Evolutionary conservation across 1,140 invertebrate species (phyloP).

Genomic region (Aphelenchoides fujianensis): DNA sequence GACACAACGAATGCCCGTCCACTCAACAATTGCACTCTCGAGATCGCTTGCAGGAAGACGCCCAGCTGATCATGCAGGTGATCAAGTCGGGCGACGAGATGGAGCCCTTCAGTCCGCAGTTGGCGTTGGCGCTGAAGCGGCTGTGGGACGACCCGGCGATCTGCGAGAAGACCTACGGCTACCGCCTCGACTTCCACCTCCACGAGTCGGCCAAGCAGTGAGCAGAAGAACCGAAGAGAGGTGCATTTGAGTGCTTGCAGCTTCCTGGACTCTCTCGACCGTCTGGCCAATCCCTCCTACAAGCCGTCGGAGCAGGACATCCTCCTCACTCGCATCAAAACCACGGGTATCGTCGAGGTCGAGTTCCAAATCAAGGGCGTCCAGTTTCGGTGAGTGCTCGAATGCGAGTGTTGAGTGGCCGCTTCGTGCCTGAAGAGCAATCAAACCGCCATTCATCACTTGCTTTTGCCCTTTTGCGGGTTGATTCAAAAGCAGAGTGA

Average conservation of each 20-base stretch:
- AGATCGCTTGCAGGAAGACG: constrained; percentile 48
- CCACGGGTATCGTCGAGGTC: constrained; percentile 86
- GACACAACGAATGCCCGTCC: no score
- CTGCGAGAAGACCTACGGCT: constrained; percentile 32
- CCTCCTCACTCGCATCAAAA: constrained; percentile 88
- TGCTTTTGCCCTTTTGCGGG: no score
- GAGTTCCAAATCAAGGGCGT: constrained; percentile 70
- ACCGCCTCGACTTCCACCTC: constrained; percentile 54
- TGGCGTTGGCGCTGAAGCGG: constrained; percentile 47
- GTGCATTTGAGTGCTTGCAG: constrained; percentile 33
- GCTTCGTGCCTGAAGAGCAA: no score
- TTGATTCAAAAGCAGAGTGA: no score
- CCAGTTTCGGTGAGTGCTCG: constrained; percentile 44
- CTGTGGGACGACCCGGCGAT: constrained; percentile 51
- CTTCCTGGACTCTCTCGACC: constrained; percentile 78
- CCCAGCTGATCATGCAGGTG: constrained; percentile 47
- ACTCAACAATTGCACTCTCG: no score
- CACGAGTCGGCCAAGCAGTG: constrained; percentile 59
- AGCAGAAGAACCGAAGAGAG: constrained; percentile 2
- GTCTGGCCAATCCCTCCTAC: constrained; percentile 84
- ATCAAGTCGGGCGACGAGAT: constrained; percentile 43
- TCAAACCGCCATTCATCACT: no score
- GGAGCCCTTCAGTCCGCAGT: constrained; percentile 45
- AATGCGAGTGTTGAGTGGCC: constrained; percentile 3
- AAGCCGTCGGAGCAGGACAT: constrained; percentile 94